Conservation (phyloP, 2,113 vertebrate species). For the Solenodon paradoxus region DNA sequence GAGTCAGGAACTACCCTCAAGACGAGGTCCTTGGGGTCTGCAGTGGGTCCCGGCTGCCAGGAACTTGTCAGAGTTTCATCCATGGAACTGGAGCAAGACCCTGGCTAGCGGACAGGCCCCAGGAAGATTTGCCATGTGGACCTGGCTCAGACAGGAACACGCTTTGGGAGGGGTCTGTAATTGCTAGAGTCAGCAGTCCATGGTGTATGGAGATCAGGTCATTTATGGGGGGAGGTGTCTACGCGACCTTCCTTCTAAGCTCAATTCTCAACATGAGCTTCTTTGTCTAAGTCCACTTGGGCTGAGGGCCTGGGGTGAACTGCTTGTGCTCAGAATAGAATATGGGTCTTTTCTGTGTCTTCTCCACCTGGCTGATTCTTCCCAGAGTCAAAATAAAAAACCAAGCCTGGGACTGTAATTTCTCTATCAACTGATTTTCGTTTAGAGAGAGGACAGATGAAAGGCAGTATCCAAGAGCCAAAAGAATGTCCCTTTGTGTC, state of each 20-base stretch:
- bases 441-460: background rate
- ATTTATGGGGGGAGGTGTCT: background rate
- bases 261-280: background rate
- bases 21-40: background rate
- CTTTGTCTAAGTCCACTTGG: background rate
- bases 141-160: background rate
- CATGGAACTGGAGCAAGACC: background rate
- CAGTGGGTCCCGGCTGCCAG: background rate
- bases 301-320: background rate
- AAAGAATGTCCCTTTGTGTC: background rate
- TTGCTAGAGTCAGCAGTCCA: background rate
- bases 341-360: background rate
- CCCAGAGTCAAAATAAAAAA: background rate
- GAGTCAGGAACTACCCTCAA: background rate
- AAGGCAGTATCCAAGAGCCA: background rate
- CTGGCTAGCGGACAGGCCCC: background rate
- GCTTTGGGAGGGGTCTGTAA: background rate
- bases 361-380: background rate
- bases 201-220: background rate
- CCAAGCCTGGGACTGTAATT: background rate
- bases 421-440: background rate
- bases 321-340: background rate
- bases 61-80: no score
- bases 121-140: no score
- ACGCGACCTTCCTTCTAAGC: background rate